phyloP scores from a whole-genome alignment of 1,140 invertebrate species.

The Ectropis grisescens region DNA sequence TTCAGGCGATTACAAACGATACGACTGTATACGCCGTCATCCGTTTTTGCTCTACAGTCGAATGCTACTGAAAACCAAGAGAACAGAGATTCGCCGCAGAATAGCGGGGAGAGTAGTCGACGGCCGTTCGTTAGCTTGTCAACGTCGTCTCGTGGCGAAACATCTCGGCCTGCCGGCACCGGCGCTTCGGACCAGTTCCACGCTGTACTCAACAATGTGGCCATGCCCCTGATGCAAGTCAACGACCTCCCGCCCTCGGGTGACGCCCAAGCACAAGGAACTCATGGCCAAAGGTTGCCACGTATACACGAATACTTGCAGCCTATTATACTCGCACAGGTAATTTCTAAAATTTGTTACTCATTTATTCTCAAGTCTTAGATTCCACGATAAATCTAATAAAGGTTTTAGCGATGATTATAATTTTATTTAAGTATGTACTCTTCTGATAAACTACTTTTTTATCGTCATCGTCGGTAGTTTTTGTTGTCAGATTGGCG shows the following conservation, averaged over 20 bases:
- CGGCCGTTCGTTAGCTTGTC: no score
- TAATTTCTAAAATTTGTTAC: constrained; percentile 24
- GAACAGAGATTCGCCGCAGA: constrained; percentile 23
- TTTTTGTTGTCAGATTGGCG: no score
- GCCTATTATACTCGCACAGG: constrained; percentile 58
- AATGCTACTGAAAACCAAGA: constrained; percentile 23
- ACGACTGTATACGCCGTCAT: constrained; percentile 47
- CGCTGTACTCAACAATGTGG: constrained; percentile 34
- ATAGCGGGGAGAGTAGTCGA: constrained; percentile 23
- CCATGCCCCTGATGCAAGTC: constrained; percentile 71
- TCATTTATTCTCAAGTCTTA: background rate
- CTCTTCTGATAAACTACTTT: no score
- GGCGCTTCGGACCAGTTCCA: constrained; percentile 20
- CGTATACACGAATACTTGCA: constrained; percentile 56
- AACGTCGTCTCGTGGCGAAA: no score
- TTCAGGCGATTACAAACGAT: constrained; percentile 50
- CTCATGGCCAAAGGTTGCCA: constrained; percentile 33
- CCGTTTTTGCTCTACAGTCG: constrained; percentile 40
- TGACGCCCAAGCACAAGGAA: constrained; percentile 18
- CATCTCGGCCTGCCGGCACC: no score
- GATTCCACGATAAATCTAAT: no score
- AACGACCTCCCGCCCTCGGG: constrained; percentile 70
- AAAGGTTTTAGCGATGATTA: no score
- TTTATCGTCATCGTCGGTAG: no score
- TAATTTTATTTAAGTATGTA: no score